phyloP scores from a whole-genome alignment of 2,888 invertebrate genomes.

The Toxonevra muliebris region DNA sequence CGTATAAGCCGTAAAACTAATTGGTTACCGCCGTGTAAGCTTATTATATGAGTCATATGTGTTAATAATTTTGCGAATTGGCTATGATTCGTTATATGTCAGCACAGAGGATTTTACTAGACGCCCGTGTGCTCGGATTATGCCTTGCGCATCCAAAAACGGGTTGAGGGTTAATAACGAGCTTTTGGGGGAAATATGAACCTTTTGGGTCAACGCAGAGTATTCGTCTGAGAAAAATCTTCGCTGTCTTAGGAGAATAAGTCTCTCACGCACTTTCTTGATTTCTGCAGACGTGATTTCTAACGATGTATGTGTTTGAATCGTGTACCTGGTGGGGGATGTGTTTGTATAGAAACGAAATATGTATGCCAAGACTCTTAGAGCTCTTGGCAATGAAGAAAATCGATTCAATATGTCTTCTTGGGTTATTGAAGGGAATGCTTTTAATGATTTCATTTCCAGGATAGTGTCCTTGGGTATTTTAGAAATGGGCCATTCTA shows the following conservation, averaged over 20 bases:
- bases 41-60: background rate
- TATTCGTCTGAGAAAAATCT: background rate
- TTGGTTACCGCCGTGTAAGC: constrained; percentile 3
- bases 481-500: constrained; percentile 26
- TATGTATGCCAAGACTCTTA: constrained; percentile 6
- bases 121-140: constrained; percentile 26
- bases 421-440: background rate
- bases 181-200: background rate
- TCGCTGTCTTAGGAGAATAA: background rate
- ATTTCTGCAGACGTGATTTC: background rate
- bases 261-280: background rate
- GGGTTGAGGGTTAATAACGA: constrained; percentile 24
- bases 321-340: background rate
- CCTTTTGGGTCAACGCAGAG: background rate
- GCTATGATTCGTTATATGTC: constrained; percentile 13
- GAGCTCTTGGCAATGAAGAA: background rate
- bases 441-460: background rate
- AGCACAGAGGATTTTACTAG: constrained; percentile 18
- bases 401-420: background rate
- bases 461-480: background rate
- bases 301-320: constrained; percentile 1
- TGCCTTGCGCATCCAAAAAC: constrained; percentile 9
- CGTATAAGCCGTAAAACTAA: constrained; percentile 6
- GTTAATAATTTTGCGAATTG: background rate
- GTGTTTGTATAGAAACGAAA: constrained; percentile 3